A percentile compares a stretch with the other conserved stretches of the same genome.
Conservation (phyloP, 2,888 invertebrate species). For the Neuroscelio doddi region DNA sequence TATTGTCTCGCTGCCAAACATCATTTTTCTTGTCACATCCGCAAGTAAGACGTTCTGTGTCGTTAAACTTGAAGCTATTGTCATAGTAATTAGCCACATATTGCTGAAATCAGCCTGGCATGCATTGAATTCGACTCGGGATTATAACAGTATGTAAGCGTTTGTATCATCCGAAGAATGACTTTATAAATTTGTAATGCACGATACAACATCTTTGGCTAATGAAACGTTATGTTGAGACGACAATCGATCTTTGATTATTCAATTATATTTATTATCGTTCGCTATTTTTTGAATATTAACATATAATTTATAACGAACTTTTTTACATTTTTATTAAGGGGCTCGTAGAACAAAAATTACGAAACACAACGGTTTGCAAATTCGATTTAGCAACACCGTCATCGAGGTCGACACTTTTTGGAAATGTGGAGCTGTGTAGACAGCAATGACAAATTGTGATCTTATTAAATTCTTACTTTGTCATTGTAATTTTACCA, state of each 20-base stretch:
- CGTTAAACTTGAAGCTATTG: conserved; percentile 27
- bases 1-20: conserved; percentile 44
- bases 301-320: too few relatives aligned
- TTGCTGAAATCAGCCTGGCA: conserved; percentile 43
- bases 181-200: too few relatives aligned
- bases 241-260: too few relatives aligned
- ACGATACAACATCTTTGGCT: too few relatives aligned
- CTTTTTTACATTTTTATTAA: too few relatives aligned
- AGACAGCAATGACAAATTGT: conserved; percentile 21
- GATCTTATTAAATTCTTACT: too few relatives aligned
- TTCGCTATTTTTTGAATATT: too few relatives aligned
- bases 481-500: too few relatives aligned
- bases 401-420: conserved; percentile 38
- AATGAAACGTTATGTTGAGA: too few relatives aligned
- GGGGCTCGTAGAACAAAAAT: too few relatives aligned
- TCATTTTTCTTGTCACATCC: conserved; percentile 41
- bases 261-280: too few relatives aligned
- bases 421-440: conserved; percentile 31
- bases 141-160: conserved; percentile 42
- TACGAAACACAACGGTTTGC: conserved; percentile 46
- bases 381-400: conserved; percentile 35
- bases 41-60: conserved; percentile 32
- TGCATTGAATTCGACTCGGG: conserved; percentile 22
- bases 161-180: conserved; percentile 36
- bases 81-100: conserved; percentile 39